These are phyloP conservation scores for Drosophila sproati DNA, from an alignment of 1,140 invertebrate species.

Conservation along the genomic window DNA sequence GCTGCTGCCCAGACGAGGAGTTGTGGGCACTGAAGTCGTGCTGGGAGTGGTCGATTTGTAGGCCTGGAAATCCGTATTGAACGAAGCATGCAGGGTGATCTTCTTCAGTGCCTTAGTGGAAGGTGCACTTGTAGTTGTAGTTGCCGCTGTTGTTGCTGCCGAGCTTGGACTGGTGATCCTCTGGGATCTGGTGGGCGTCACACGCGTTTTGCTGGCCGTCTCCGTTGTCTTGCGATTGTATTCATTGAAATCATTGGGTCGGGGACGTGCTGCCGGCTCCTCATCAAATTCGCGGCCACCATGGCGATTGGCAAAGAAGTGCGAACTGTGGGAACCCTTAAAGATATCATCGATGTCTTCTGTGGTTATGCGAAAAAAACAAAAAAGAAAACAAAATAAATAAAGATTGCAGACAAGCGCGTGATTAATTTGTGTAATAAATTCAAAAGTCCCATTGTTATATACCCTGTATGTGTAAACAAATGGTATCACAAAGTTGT, in stretches of 20 bases:
- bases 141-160: conserved; percentile 9
- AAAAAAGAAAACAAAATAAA: background rate
- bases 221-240: conserved; percentile 72
- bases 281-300: conserved; percentile 85
- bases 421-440: conserved; percentile 69
- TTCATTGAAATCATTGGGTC: conserved; percentile 71
- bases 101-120: conserved; percentile 62
- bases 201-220: conserved; percentile 46
- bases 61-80: conserved; percentile 69
- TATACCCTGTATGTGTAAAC: background rate
- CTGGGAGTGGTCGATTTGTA: conserved; percentile 55
- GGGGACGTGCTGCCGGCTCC: conserved; percentile 52
- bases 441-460: conserved; percentile 56
- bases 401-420: conserved; percentile 21
- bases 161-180: conserved; percentile 23
- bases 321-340: conserved; percentile 87
- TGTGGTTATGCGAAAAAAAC: conserved; percentile 33
- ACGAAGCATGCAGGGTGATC: conserved; percentile 68
- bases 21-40: conserved; percentile 41
- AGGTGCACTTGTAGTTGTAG: conserved; percentile 38
- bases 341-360: conserved; percentile 86
- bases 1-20: conserved; percentile 53
- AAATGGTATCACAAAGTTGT: too few species aligned
- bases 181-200: conserved; percentile 58
- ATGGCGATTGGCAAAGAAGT: conserved; percentile 88